These are phyloP conservation scores for Oostethus manadensis DNA, from an alignment of 2,113 vertebrate species.

Conservation along the genomic window DNA sequence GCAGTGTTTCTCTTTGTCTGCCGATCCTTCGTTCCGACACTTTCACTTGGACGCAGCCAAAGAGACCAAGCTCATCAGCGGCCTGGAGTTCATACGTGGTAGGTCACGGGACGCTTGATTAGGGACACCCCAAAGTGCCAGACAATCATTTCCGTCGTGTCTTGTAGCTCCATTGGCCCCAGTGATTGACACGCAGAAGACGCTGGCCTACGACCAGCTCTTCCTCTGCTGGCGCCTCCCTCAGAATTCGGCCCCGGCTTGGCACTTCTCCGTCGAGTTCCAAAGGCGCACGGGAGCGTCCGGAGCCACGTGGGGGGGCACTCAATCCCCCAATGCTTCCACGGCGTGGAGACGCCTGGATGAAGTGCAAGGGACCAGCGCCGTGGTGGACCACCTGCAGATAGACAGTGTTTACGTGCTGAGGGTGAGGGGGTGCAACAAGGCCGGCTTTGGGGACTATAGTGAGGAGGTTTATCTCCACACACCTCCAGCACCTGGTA, in stretches of 20 bases:
- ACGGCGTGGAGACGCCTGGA: conserved; percentile 84
- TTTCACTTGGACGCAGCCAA: conserved; percentile 85
- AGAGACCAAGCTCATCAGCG: conserved; percentile 81
- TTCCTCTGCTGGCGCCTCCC: conserved; percentile 94
- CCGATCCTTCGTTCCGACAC: conserved; percentile 82
- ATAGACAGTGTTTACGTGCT: conserved; percentile 90
- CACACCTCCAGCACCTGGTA: conserved; percentile 89
- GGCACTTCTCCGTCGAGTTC: conserved; percentile 93
- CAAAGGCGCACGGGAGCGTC: conserved; percentile 77
- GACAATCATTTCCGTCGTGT: not conserved
- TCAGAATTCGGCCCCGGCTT: conserved; percentile 87
- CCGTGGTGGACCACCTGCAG: conserved; percentile 85
- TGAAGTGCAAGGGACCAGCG: conserved; percentile 84
- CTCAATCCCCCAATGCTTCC: conserved; percentile 76
- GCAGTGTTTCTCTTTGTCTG: conserved; percentile 82
- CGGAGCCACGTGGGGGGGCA: conserved; percentile 77
- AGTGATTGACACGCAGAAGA: conserved; percentile 95
- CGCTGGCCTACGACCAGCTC: conserved; percentile 93
- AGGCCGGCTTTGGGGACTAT: conserved; percentile 91
- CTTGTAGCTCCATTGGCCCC: conserved; percentile 84
- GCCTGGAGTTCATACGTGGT: conserved; percentile 88
- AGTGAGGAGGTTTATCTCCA: conserved; percentile 94
- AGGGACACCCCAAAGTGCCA: not conserved
- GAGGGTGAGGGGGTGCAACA: conserved; percentile 89
- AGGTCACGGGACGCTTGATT: conserved; percentile 1